Evolutionary conservation across 1,140 invertebrate genomes (phyloP), one percentile per base, ranked within the genome.

Genomic region (Drosophila busckii): DNA sequence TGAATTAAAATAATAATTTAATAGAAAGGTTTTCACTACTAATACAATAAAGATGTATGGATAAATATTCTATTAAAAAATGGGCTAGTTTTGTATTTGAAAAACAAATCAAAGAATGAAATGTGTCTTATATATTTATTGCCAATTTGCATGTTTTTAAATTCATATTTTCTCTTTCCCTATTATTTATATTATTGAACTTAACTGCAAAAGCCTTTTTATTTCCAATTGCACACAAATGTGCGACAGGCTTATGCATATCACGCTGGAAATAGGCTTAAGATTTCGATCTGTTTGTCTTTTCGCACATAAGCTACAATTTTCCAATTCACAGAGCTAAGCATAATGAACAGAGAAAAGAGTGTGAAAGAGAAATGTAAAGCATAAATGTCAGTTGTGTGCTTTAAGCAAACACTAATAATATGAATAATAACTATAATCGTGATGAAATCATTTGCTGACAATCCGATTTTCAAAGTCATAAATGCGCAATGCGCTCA

Each of bases 361-460:
- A 12, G 32, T 22, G 6, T 28, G n/a, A 13, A 4, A 16, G 5
- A 10, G 5, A 29, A 38, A 5, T 3, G 7, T 7, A 15, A 16
- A 26, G 35, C 20, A 28, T 37, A 15, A 32, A 28, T 28, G 60
- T 59, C 60, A 69, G 42, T 52, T 65, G n/a, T n/a, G n/a, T n/a
- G 34, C 40, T 40, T 44, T 42, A 28, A 34, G 41, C 66, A 76
- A 67, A 70, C 58, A 71, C 64, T 73, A 84, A 84, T 84, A 73
- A 84, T 80, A 80, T 73, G n/a, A n/a, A n/a, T 69, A 80, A 80
- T 80, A 80, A 82, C 59, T 45, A 73, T 82, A 70, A 66, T 80
- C 63, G 52, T 34, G 31, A 53, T 56, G 54, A 37, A 56, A 50
- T 49, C 34, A 54, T 70, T 67, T n/a, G n/a, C 48, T 63, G 61